Percentiles rank a stretch among this genome's conserved stretches.
phyloP scores from a whole-genome alignment of 1,140 invertebrate genomes.

The Calephelis nemesis region DNA sequence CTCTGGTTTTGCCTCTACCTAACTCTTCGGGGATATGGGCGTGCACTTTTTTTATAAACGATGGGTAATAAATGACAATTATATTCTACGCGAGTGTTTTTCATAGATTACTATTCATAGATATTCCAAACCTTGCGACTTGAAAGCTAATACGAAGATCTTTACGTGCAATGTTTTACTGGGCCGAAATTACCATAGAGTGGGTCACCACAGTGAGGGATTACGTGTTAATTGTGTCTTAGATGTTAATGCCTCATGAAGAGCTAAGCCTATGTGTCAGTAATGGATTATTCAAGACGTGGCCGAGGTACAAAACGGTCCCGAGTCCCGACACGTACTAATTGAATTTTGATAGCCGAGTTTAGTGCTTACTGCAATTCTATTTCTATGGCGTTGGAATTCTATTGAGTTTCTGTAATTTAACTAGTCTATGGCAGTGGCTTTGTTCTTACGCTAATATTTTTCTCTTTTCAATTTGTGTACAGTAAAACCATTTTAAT shows the following conservation, averaged over 20 bases:
- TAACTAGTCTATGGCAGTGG: no score
- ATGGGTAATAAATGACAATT: no score
- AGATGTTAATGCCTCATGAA: conserved; percentile 60
- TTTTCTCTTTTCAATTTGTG: no score
- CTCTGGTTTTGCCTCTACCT: no score
- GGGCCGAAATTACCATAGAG: conserved; percentile 60
- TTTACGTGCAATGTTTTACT: conserved; percentile 43
- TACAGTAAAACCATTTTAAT: no score
- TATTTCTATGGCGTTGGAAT: neutral
- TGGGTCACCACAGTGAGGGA: conserved; percentile 53
- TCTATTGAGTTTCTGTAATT: neutral
- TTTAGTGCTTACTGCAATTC: conserved; percentile 22
- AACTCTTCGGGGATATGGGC: no score
- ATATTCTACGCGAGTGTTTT: no score
- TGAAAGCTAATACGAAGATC: conserved; percentile 11
- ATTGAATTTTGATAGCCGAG: conserved; percentile 48
- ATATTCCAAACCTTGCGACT: neutral
- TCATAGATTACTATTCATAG: no score
- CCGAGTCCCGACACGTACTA: conserved; percentile 35
- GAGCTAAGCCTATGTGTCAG: conserved; percentile 54
- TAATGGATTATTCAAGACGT: conserved; percentile 61
- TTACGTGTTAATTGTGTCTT: conserved; percentile 61
- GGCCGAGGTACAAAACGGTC: conserved; percentile 36
- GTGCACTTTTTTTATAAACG: no score
- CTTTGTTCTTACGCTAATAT: no score